Evolutionary conservation across 2,113 vertebrate species (phyloP).

Genomic region (Mus pahari): DNA sequence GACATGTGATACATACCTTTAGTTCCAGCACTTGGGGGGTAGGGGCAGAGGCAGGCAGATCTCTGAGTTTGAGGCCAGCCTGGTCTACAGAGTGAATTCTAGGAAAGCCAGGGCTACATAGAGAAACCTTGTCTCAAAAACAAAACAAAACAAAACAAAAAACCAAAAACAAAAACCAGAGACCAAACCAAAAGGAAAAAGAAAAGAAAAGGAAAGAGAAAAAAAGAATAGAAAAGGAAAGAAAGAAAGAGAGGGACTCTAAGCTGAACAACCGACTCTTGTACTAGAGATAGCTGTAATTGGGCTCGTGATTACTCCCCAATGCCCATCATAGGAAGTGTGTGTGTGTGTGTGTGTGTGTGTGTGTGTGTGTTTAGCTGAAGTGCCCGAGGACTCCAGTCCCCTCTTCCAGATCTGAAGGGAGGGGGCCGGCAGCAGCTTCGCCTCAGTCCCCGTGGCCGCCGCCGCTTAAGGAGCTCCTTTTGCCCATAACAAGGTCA

Average conservation of each 20-base stretch:
- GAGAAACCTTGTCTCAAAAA: neutral
- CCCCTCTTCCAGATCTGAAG: conserved; percentile 51
- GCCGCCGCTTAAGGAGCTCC: conserved; percentile 91
- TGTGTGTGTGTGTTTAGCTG: neutral
- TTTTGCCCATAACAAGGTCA: conserved; percentile 75
- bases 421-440: conserved; percentile 82
- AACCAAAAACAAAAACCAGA: neutral
- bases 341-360: neutral
- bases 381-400: conserved; percentile 17
- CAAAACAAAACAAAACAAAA: too few species aligned
- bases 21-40: neutral
- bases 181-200: neutral
- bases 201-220: too few species aligned
- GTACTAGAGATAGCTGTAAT: neutral
- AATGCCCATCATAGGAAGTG: neutral
- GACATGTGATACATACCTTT: neutral
- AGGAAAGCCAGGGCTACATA: neutral
- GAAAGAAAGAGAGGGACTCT: neutral
- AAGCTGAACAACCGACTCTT: neutral
- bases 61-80: neutral
- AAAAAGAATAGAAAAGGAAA: too few species aligned
- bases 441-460: conserved; percentile 70
- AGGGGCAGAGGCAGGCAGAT: neutral
- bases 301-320: neutral
- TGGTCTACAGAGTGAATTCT: neutral